Percentiles rank a stretch among this genome's conserved stretches.
phyloP scores from a whole-genome alignment of 2,113 vertebrate species.

The Eretmochelys imbricata region DNA sequence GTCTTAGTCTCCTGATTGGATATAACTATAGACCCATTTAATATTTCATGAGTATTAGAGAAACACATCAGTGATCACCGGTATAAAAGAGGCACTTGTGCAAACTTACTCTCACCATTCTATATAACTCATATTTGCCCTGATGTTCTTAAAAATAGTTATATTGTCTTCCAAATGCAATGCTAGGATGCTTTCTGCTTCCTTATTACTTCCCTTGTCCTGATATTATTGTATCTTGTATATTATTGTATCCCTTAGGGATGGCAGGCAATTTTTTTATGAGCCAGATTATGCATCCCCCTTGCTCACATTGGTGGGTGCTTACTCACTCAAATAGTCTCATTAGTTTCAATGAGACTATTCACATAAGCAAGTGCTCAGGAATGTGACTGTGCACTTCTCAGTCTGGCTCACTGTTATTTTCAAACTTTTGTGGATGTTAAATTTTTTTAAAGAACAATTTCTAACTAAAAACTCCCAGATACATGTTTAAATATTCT shows the following conservation, averaged over 20 bases:
- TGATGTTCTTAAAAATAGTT: background rate
- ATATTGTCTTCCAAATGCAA: background rate
- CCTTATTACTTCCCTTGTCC: background rate
- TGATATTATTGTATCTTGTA: background rate
- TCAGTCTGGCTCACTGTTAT: background rate
- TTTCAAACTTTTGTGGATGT: background rate
- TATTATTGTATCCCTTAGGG: background rate
- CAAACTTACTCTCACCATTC: rapidly evolving
- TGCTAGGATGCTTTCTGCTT: background rate
- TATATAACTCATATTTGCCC: background rate
- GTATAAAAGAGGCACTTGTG: background rate
- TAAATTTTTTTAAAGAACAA: background rate
- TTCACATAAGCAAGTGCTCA: background rate
- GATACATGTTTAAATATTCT: background rate
- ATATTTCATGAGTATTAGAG: background rate
- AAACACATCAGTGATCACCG: background rate
- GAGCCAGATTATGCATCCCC: background rate
- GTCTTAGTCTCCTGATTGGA: background rate
- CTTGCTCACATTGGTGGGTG: background rate
- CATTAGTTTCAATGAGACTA: background rate
- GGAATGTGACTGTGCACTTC: background rate
- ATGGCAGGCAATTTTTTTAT: background rate
- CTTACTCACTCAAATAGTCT: background rate
- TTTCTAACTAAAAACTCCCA: constrained; percentile 14
- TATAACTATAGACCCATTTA: background rate